Evolutionary conservation across 2,888 invertebrate species (phyloP), one percentile per base, ranked within the genome.

Genomic region (Trimorus sp.): DNA sequence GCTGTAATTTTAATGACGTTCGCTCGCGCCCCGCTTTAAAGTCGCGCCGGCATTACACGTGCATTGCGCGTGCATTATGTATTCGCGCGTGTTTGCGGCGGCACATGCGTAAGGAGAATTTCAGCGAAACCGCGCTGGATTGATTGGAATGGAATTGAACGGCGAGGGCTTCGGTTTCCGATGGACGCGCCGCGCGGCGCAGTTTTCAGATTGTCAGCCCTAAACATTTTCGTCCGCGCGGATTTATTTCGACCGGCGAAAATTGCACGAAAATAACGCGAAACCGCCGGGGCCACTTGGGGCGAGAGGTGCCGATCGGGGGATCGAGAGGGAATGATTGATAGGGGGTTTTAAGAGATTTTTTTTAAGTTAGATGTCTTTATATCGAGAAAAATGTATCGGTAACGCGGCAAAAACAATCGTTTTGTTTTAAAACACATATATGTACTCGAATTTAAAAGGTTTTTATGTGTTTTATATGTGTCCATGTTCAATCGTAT

Each of bases 131-230:
- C 86, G 75, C 86, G 76, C 56, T 78, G 87, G 86, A 88, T 88
- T 87, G 87, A 88, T 88, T 85, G 85, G 85, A 82, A 82, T 85
- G 88, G 86, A 87, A 88, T 88, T 86, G 88, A 87, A 88, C 81
- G 75, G 87, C 86, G 85, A 84, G 86, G 85, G 85, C 84, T 88
- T 88, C 85, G 87, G 86, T 88, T 87, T 88, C 87, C 87, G 86
- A 87, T 87, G 86, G 86, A 86, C 87, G 85, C 87, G 84, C 48
- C 76, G 81, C 84, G 79, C 83, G 82, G 83, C 83, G 86, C 85
- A 88, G 87, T 86, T 87, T 86, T 85, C 79, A 74, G 81, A 82
- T 84, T 84, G 82, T 83, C 81, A 56, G 65, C 37, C 40, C 49
- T 51, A 65, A 69, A 40, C 66, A 48, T 75, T 82, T 82, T 79